These are phyloP conservation scores for Apodemus agrarius DNA, from an alignment of 2,797 vertebrate genomes.

Conservation along the genomic window DNA sequence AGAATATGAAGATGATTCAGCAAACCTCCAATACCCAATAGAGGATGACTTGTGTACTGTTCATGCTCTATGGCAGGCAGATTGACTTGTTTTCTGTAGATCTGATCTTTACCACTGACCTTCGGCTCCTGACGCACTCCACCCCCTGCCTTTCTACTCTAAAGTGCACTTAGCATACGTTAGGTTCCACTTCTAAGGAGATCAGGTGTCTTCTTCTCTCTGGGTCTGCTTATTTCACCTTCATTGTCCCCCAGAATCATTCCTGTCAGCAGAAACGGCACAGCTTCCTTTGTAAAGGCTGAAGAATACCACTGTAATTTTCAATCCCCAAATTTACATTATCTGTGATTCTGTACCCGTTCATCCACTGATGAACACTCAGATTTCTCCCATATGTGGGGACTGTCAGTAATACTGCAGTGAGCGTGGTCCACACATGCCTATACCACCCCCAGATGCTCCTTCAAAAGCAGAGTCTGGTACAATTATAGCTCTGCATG, in stretches of 20 bases:
- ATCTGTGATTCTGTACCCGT: background rate
- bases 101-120: background rate
- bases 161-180: background rate
- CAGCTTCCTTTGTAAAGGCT: background rate
- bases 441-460: constrained; percentile 4
- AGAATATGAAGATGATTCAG: background rate
- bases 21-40: background rate
- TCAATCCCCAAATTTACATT: background rate
- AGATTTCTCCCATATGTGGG: background rate
- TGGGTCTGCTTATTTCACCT: background rate
- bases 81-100: background rate
- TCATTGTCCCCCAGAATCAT: background rate
- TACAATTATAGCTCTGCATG: background rate
- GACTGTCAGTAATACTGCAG: background rate
- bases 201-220: background rate
- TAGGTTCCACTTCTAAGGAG: background rate
- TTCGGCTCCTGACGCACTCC: too few relatives aligned
- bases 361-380: background rate
- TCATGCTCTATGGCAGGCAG: background rate
- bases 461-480: background rate
- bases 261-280: background rate
- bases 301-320: background rate
- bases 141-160: too few relatives aligned
- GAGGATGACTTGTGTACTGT: background rate
- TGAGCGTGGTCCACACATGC: background rate